Evolutionary conservation across 2,113 vertebrate genomes (phyloP), one percentile per base, ranked within the genome.

Genomic region (Ochotona princeps): DNA sequence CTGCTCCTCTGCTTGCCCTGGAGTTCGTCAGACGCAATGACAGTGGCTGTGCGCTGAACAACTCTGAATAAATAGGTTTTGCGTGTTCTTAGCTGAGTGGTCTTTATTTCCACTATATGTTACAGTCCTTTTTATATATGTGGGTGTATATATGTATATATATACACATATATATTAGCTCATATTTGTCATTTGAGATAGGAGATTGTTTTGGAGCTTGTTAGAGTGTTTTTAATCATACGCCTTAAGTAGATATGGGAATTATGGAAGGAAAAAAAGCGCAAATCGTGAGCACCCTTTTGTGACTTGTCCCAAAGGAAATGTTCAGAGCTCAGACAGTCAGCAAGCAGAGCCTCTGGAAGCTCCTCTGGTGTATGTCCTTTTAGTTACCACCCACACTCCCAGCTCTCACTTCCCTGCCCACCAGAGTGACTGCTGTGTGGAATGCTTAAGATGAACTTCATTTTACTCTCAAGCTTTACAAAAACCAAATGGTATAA

Each of bases 51-150:
- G 83, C 51, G 14, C 38, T 61, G 66, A 38, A 21, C 74, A 28
- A 26, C 8, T 38, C 11, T 54, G 26, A 78, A 44, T 70, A 47
- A 51, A 30, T 23, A 61, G 28, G 7, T 13, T 79, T 89, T 61
- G 18, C 67, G 70, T 82, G 14, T 72, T 82, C 21, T 81, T 60
- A 51, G 91, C 76, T 72, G 70, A 13, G 6, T 61, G 32, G 7
- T 89, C 66, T n/a, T 88, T 87, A 18, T 44, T 90, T 78, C 17
- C 75, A 65, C 2, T 85, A 47, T 65, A 91, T 78, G 78, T 89
- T 72, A 30, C 28, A 44, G 7, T 38, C 92, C 25, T 83, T 94
- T 84, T 57, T 63, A 14, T 73, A 21, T 60, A n/a, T n/a, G n/a
- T n/a, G n/a, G n/a, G n/a, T n/a, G n/a, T 44, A 44, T 44, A 44